Base-by-base conservation (phyloP, 2,888 invertebrate species). In the Ichneumoninae sp. region DNA sequence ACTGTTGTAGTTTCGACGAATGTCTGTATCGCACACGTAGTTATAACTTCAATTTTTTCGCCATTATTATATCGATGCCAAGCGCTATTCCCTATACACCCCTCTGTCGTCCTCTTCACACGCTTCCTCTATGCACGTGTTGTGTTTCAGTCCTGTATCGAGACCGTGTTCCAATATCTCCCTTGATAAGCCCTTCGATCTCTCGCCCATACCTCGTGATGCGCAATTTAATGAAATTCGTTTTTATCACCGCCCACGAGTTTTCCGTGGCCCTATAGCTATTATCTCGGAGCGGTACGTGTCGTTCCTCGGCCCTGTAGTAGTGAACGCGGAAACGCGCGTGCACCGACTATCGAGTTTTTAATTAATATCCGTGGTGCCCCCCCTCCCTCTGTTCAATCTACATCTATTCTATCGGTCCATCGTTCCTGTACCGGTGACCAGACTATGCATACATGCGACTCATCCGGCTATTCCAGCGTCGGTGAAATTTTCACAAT, bases 351-450 rank as follows among this genome's bases (percentile, higher is more conserved):
- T 70, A 69, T 82, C 44, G 72, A 71, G 71, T 80, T 84, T 84
- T 80, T 84, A 84, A 84, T 84, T 84, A 84, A 80, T 80, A 80
- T 84, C 80, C 54, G 76, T 71, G 36, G 62, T 79, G 47, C 13
- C 19, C 19, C 60, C 16, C 13, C 19, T 50, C 16, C 44, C 33
- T 5, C 62, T 22, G 57, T 22, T 22, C 62, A 26, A 60, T 52
- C 62, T 50, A 36, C 70, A 26, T 50, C 50, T 36, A 71, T 71
- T 13, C 69, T 44, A 69, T 77, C 33, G 77, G 54, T 77, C 44
- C 50, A 70, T 65, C 47, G 62, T 40, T 60, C 19, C 40, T 50
- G 19, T 50, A 8, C 30, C 50, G 33, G 19, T 30, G 33, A 10
- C 7, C n/a, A 7, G 3, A 44, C 57, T 40, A 40, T 57, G 26